A percentile compares a stretch with the other conserved stretches of the same genome.
phyloP scores from a whole-genome alignment of 1,140 invertebrate genomes.

The Battus philenor region DNA sequence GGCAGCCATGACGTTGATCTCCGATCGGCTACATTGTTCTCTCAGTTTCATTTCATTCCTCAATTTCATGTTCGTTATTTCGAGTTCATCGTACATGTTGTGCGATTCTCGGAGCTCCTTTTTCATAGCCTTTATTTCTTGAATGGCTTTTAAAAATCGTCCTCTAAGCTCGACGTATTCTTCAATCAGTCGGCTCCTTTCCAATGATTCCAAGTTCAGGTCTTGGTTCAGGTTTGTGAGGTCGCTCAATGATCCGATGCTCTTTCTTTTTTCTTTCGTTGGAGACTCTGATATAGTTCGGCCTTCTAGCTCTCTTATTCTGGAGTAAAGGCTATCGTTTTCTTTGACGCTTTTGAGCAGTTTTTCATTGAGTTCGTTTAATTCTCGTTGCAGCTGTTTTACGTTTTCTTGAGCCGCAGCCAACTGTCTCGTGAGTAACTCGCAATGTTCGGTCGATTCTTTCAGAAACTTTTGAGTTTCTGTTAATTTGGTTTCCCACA shows the following conservation, averaged over 20 bases:
- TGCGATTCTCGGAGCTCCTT: slow-evolving; percentile 88
- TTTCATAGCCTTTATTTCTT: slow-evolving; percentile 89
- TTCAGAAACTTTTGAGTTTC: slow-evolving; percentile 79
- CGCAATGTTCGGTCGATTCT: slow-evolving; percentile 79
- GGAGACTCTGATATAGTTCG: slow-evolving; percentile 71
- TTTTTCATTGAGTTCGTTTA: slow-evolving; percentile 76
- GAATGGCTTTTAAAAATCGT: slow-evolving; percentile 88
- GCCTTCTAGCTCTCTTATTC: slow-evolving; percentile 83
- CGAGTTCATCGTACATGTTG: slow-evolving; percentile 86
- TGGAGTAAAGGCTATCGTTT: slow-evolving; percentile 83
- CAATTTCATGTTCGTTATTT: slow-evolving; percentile 84
- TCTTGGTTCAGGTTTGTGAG: slow-evolving; percentile 87
- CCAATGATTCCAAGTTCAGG: slow-evolving; percentile 83
- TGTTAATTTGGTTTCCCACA: slow-evolving; percentile 79
- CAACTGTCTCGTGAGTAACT: slow-evolving; percentile 79
- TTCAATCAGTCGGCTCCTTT: slow-evolving; percentile 86
- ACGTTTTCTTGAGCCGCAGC: slow-evolving; percentile 78
- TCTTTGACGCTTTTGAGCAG: slow-evolving; percentile 83
- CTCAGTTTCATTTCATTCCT: slow-evolving; percentile 83
- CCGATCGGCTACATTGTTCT: slow-evolving; percentile 83
- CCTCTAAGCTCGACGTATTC: slow-evolving; percentile 85
- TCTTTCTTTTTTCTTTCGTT: slow-evolving; percentile 78
- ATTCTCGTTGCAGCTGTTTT: slow-evolving; percentile 77
- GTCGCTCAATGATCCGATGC: slow-evolving; percentile 87
- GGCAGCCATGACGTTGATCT: slow-evolving; percentile 87